Evolutionary conservation across 2,113 vertebrate genomes (phyloP).

Genomic region (Channa argus): DNA sequence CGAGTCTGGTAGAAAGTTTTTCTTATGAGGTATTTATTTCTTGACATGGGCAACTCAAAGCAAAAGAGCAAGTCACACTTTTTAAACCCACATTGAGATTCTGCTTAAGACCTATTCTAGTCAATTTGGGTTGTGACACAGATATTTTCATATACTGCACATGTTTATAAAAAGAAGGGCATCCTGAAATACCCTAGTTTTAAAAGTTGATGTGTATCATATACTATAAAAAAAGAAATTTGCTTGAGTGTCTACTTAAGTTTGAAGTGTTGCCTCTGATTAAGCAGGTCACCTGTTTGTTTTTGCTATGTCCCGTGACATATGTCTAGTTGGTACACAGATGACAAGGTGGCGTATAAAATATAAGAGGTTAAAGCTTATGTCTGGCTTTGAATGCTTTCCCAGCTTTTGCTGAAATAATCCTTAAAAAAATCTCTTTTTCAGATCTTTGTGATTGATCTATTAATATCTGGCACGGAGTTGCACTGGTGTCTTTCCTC

Average conservation of each 20-base stretch:
- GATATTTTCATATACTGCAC: constrained; percentile 27
- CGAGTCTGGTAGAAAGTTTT: constrained; percentile 88
- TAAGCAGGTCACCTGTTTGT: constrained; percentile 41
- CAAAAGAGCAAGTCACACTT: constrained; percentile 47
- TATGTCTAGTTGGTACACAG: not conserved
- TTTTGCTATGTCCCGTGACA: constrained; percentile 26
- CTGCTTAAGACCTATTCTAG: constrained; percentile 45
- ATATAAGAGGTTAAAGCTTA: constrained; percentile 39
- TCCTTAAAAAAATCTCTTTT: constrained; percentile 31
- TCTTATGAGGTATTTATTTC: constrained; percentile 34
- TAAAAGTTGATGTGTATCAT: not conserved
- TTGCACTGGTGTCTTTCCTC: constrained; percentile 38
- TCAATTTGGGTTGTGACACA: constrained; percentile 32
- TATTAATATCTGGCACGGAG: constrained; percentile 30
- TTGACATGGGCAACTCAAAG: constrained; percentile 46
- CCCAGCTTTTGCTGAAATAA: constrained; percentile 38
- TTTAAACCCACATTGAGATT: constrained; percentile 36
- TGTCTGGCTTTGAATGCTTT: constrained; percentile 47
- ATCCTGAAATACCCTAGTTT: constrained; percentile 22
- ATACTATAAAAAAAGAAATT: constrained; percentile 33
- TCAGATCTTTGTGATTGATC: constrained; percentile 49
- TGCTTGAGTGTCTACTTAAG: constrained; percentile 23
- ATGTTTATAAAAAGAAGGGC: constrained; percentile 27
- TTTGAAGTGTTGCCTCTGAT: constrained; percentile 48
- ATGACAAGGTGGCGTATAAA: constrained; percentile 32